Conservation (phyloP, 35 echinoderm and acorn worm species). For the Strongylocentrotus purpuratus region DNA sequence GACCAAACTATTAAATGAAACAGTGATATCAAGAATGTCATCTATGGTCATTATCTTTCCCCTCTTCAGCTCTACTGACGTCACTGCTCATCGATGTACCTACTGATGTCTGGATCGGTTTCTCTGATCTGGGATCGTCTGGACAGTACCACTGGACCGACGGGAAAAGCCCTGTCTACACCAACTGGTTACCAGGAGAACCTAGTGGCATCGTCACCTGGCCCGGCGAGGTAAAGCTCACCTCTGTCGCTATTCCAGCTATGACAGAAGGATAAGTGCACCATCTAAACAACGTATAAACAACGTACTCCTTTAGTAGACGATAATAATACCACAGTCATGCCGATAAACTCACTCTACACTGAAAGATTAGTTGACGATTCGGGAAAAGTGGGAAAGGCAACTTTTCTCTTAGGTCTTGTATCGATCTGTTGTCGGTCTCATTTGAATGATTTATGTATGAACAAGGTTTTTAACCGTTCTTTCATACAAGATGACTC, state of each 20-base stretch:
- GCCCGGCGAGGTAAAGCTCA: constrained; percentile 38
- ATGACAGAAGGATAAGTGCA: neutral
- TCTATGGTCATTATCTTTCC: neutral
- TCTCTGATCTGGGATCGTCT: constrained; percentile 22
- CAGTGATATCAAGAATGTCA: neutral
- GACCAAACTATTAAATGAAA: neutral
- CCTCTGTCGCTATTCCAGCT: neutral
- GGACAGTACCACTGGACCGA: constrained; percentile 62
- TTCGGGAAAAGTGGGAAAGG: too few relatives aligned
- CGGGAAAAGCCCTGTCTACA: constrained; percentile 25
- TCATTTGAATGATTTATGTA: too few relatives aligned
- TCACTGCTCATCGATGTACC: neutral
- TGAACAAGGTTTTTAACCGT: too few relatives aligned
- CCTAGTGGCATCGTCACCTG: constrained; percentile 33
- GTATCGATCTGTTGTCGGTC: too few relatives aligned
- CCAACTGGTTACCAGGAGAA: constrained; percentile 45
- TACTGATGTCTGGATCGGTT: constrained; percentile 51
- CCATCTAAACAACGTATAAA: neutral
- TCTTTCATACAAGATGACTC: too few relatives aligned
- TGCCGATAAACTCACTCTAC: neutral
- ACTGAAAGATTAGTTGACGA: too few relatives aligned
- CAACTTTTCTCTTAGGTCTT: too few relatives aligned
- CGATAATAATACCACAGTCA: neutral
- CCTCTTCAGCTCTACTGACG: constrained; percentile 16
- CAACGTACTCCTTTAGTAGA: neutral